Percentiles rank a stretch among this genome's conserved stretches.
Conservation (phyloP, 2,113 vertebrate species). For the Osmerus mordax region DNA sequence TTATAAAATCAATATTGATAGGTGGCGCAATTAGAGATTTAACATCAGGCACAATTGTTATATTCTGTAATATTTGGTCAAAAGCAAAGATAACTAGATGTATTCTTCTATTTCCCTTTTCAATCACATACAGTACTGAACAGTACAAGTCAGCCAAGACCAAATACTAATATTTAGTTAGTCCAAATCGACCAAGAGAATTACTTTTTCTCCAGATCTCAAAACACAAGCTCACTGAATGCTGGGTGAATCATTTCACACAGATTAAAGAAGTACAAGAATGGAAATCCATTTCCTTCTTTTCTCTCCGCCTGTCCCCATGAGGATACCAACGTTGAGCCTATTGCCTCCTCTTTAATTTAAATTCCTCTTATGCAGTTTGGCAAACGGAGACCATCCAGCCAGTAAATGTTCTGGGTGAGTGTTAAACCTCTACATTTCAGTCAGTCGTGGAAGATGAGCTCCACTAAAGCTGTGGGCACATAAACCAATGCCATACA, state of each 20-base stretch:
- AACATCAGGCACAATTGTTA: not conserved
- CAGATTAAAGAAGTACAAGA: slow-evolving; percentile 35
- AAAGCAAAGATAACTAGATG: not conserved
- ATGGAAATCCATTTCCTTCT: slow-evolving; percentile 28
- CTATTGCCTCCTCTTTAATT: slow-evolving; percentile 52
- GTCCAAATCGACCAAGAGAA: not conserved
- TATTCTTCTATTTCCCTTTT: not conserved
- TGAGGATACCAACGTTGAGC: slow-evolving; percentile 34
- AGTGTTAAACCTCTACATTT: slow-evolving; percentile 60
- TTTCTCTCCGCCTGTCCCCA: slow-evolving; percentile 22
- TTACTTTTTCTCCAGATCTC: not conserved
- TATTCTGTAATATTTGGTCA: no score
- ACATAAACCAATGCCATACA: not conserved
- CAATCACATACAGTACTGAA: not conserved
- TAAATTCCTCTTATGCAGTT: slow-evolving; percentile 58
- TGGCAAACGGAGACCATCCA: slow-evolving; percentile 60
- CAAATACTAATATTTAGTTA: no score
- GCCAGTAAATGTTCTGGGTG: slow-evolving; percentile 62
- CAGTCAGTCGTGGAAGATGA: slow-evolving; percentile 53
- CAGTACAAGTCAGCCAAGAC: no score
- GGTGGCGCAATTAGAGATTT: slow-evolving; percentile 36
- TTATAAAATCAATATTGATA: slow-evolving; percentile 55
- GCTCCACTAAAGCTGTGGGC: slow-evolving; percentile 36
- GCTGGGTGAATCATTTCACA: slow-evolving; percentile 25
- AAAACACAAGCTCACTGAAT: not conserved